A percentile compares a stretch with the other conserved stretches of the same genome.
Conservation (phyloP, 2,888 invertebrate species). For the Stenichneumon culpator region DNA sequence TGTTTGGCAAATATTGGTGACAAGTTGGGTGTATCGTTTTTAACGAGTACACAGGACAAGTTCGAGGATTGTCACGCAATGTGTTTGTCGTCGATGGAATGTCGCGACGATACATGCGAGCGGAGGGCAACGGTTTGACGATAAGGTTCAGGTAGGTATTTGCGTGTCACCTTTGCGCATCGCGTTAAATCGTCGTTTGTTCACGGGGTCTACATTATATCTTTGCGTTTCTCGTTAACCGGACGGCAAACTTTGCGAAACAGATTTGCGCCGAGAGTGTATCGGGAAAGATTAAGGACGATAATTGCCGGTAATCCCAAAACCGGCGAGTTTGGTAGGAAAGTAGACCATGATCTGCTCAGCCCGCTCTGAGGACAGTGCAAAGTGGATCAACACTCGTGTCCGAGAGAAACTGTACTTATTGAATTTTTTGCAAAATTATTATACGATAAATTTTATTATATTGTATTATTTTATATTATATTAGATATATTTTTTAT, state of each 20-base stretch:
- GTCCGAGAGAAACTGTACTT: too few species aligned
- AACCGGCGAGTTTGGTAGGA: conserved; percentile 4
- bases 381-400: too few species aligned
- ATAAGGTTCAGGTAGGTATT: conserved; percentile 57
- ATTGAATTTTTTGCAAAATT: too few species aligned
- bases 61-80: neutral
- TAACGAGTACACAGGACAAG: neutral
- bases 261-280: conserved; percentile 54
- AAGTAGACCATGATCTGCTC: conserved; percentile 30
- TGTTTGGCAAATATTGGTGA: conserved; percentile 7
- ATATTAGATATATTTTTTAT: too few species aligned
- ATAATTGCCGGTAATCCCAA: conserved; percentile 38
- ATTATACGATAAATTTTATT: too few species aligned
- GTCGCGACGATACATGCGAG: conserved; percentile 15
- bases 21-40: conserved; percentile 5
- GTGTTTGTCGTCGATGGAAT: neutral
- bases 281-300: conserved; percentile 50
- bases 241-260: conserved; percentile 63
- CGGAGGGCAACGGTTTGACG: neutral
- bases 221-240: conserved; percentile 39
- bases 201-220: conserved; percentile 14
- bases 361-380: neutral
- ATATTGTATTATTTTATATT: too few species aligned
- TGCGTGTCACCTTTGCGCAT: conserved; percentile 33
- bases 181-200: conserved; percentile 45